phyloP scores from a whole-genome alignment of 2,888 invertebrate species.

The Stenotaenia linearis region DNA sequence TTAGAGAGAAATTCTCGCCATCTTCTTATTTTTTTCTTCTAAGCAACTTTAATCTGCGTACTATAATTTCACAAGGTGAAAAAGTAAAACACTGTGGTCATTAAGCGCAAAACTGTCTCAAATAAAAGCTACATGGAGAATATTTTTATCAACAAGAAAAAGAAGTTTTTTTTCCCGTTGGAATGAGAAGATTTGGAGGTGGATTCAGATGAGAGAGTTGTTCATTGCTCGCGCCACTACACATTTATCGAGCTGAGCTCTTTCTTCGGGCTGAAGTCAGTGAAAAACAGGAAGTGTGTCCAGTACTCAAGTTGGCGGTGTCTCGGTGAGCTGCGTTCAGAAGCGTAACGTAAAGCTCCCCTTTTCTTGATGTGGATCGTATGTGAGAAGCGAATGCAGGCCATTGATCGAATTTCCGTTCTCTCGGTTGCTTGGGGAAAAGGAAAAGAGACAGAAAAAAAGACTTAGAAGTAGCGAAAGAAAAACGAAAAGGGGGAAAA shows the following conservation, averaged over 20 bases:
- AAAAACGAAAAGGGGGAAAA: not conserved
- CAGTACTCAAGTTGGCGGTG: slow-evolving; percentile 19
- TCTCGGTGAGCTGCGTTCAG: slow-evolving; percentile 22
- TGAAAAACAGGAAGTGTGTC: slow-evolving; percentile 26
- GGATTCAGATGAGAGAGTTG: slow-evolving; percentile 2
- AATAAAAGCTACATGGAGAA: not conserved
- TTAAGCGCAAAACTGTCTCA: not conserved
- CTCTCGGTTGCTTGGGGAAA: slow-evolving; percentile 27
- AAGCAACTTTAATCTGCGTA: not conserved
- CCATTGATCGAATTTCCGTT: slow-evolving; percentile 29
- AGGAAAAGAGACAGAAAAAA: slow-evolving; percentile 24
- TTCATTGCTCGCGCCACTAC: slow-evolving; percentile 7
- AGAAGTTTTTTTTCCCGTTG: not conserved
- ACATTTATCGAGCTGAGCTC: slow-evolving; percentile 19
- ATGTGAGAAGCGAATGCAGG: slow-evolving; percentile 26
- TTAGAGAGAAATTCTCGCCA: slow-evolving; percentile 6
- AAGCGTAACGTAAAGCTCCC: slow-evolving; percentile 26
- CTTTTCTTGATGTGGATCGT: slow-evolving; percentile 23
- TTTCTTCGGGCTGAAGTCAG: slow-evolving; percentile 21
- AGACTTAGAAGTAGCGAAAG: not conserved
- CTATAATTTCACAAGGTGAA: slow-evolving; percentile 5
- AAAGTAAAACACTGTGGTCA: not conserved
- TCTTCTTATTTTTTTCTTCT: not conserved
- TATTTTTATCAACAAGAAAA: not conserved
- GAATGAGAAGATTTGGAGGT: slow-evolving; percentile 9